Conservation (phyloP, 2,797 vertebrate genomes). For the Trematomus bernacchii region DNA sequence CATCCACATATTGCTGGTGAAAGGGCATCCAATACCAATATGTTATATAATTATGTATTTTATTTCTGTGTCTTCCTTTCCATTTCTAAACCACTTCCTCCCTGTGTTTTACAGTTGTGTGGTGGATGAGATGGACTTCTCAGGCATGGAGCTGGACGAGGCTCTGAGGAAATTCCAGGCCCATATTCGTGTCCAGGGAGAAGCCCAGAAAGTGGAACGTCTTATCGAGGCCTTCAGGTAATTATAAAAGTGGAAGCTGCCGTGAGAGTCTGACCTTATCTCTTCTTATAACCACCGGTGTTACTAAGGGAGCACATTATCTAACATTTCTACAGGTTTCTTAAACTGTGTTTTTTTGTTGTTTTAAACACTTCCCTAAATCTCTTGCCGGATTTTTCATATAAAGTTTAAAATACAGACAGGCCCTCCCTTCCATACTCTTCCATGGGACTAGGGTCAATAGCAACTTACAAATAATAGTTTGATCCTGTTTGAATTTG, state of each 20-base stretch:
- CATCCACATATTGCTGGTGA: slow-evolving; percentile 25
- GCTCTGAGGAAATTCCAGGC: slow-evolving; percentile 98
- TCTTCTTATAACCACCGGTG: neutral
- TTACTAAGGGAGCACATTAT: neutral
- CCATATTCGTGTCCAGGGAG: slow-evolving; percentile 97
- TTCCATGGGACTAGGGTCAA: too few species aligned
- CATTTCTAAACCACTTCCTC: neutral
- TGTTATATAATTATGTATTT: slow-evolving; percentile 9
- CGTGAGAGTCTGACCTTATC: slow-evolving; percentile 4
- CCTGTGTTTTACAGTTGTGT: slow-evolving; percentile 87
- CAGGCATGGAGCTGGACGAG: slow-evolving; percentile 98
- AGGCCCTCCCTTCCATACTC: too few species aligned
- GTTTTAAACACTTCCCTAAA: neutral
- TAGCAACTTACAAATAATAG: too few species aligned
- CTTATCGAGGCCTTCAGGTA: slow-evolving; percentile 99
- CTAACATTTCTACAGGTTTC: neutral
- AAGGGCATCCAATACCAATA: neutral
- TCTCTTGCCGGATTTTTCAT: neutral
- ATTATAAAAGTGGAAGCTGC: neutral
- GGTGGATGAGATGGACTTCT: slow-evolving; percentile 99
- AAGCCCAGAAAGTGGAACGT: slow-evolving; percentile 98
- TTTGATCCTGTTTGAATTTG: too few species aligned
- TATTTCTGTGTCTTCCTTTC: neutral
- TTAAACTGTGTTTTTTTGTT: neutral
- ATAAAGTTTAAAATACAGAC: neutral